A percentile compares a stretch with the other conserved stretches of the same genome.
Evolutionary conservation across 2,797 vertebrate species (phyloP).

Genomic region (Crotalus adamanteus): DNA sequence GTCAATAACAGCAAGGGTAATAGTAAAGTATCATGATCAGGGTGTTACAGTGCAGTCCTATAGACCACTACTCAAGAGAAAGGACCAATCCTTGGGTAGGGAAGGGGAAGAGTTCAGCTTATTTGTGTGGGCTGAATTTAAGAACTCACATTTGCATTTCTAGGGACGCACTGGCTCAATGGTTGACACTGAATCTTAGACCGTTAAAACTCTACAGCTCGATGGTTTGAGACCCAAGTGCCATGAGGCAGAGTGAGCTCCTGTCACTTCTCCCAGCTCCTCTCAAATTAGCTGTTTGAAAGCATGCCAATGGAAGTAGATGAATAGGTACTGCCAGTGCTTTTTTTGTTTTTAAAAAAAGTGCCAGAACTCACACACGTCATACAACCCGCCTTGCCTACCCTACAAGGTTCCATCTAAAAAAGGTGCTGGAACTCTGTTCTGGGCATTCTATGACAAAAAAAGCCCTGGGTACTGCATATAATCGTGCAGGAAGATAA

Average conservation of each 20-base stretch:
- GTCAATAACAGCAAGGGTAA: background rate
- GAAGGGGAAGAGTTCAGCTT: background rate
- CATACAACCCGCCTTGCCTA: too few relatives aligned
- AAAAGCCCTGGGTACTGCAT: background rate
- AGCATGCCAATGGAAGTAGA: background rate
- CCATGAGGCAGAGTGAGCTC: background rate
- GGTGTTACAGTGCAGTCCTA: background rate
- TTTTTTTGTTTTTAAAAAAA: too few relatives aligned
- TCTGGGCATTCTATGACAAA: too few relatives aligned
- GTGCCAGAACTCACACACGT: too few relatives aligned
- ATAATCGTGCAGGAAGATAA: background rate
- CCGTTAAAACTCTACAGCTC: background rate
- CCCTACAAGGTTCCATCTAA: too few relatives aligned
- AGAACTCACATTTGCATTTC: background rate
- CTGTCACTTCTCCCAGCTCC: background rate
- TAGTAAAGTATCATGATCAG: background rate
- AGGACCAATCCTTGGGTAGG: background rate
- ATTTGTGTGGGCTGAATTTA: background rate
- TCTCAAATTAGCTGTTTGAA: background rate
- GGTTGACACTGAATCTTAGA: background rate
- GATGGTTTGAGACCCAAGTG: background rate
- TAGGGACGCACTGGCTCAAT: background rate
- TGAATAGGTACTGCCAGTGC: background rate
- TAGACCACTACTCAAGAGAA: background rate
- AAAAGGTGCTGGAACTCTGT: too few relatives aligned